Percentiles rank a stretch among this genome's conserved stretches.
Evolutionary conservation across 2,113 vertebrate species (phyloP).

Genomic region (Paramisgurnus dabryanus): DNA sequence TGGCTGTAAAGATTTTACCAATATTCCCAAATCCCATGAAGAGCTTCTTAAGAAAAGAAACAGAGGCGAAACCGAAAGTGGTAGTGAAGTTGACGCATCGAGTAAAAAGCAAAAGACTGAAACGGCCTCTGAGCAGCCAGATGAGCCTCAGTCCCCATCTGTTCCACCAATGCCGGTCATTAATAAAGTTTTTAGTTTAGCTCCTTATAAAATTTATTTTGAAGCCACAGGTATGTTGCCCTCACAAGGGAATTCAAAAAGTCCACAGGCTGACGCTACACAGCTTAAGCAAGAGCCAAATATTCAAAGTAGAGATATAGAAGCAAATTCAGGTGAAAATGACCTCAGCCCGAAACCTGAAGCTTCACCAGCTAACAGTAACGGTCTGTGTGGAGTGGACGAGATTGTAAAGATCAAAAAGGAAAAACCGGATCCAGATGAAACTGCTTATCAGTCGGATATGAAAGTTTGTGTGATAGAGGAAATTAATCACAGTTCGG

Average conservation of each 20-base stretch:
- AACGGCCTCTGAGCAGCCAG: not conserved
- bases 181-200: slow-evolving; percentile 91
- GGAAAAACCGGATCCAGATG: slow-evolving; percentile 56
- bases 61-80: slow-evolving; percentile 56
- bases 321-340: slow-evolving; percentile 33
- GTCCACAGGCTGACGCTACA: slow-evolving; percentile 31
- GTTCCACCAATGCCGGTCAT: slow-evolving; percentile 93
- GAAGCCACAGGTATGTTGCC: slow-evolving; percentile 62
- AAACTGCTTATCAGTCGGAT: slow-evolving; percentile 31
- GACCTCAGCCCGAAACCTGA: slow-evolving; percentile 15
- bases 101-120: slow-evolving; percentile 60
- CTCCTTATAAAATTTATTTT: slow-evolving; percentile 81
- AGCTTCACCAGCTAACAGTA: slow-evolving; percentile 1
- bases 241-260: slow-evolving; percentile 37
- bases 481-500: slow-evolving; percentile 18
- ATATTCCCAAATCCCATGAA: slow-evolving; percentile 19
- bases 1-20: slow-evolving; percentile 27
- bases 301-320: slow-evolving; percentile 38
- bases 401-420: slow-evolving; percentile 60
- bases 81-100: slow-evolving; percentile 51
- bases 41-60: slow-evolving; percentile 46
- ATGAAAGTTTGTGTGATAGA: not conserved
- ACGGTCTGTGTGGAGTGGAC: not conserved
- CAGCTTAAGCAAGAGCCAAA: slow-evolving; percentile 52
- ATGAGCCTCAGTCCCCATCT: slow-evolving; percentile 22